Conservation (phyloP, 2,888 invertebrate genomes). For the Troides helena region DNA sequence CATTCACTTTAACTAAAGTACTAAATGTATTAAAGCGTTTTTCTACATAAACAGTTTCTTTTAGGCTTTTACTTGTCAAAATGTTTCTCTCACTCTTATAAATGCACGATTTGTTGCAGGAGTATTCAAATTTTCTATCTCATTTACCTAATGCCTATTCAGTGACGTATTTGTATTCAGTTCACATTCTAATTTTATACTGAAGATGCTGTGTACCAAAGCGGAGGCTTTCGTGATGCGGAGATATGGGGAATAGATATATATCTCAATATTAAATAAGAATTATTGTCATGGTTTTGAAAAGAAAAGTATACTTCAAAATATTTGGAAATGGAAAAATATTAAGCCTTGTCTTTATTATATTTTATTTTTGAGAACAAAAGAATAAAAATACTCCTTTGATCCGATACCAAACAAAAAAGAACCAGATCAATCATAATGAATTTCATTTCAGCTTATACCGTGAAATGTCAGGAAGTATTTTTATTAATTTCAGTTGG, state of each 20-base stretch:
- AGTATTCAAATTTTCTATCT: conserved; percentile 21
- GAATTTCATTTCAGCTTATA: neutral
- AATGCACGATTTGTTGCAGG: conserved; percentile 14
- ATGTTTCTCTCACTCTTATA: conserved; percentile 13
- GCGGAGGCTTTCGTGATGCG: neutral
- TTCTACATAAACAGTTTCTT: no score
- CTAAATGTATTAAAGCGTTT: no score
- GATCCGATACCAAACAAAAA: neutral
- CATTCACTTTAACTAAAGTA: no score
- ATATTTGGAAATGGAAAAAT: neutral
- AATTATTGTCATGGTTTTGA: neutral
- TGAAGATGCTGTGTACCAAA: conserved; percentile 5
- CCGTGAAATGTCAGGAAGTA: neutral
- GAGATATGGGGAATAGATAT: neutral
- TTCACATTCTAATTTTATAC: conserved; percentile 17
- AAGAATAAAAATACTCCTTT: neutral
- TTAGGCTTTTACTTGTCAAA: neutral
- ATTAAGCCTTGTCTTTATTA: neutral
- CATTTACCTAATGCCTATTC: conserved; percentile 18
- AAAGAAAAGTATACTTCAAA: neutral
- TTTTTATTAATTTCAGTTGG: neutral
- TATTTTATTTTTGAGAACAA: neutral
- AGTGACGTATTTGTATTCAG: conserved; percentile 19
- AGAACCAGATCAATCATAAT: neutral
- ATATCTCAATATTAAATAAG: no score